Percentiles rank a stretch among this genome's conserved stretches.
Evolutionary conservation across 2,797 vertebrate genomes (phyloP).

Genomic region (Tapirus indicus): DNA sequence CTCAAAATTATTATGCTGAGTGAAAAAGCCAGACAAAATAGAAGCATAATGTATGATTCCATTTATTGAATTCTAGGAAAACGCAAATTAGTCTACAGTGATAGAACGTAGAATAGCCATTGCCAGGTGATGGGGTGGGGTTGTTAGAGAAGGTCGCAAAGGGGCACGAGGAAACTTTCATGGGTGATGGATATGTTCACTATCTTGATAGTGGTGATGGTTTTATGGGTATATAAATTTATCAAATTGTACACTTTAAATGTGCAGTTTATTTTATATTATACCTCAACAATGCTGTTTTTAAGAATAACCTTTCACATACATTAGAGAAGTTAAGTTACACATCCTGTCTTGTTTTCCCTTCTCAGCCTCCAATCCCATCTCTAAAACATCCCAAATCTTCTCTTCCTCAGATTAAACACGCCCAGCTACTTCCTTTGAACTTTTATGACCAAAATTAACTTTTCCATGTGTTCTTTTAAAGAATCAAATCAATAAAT

Average conservation of each 20-base stretch:
- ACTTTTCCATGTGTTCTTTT: background rate
- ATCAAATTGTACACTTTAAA: background rate
- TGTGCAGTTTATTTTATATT: background rate
- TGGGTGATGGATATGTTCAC: background rate
- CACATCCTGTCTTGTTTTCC: background rate
- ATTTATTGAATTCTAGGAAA: constrained; percentile 14
- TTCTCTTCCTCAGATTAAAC: constrained; percentile 44
- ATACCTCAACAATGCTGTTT: background rate
- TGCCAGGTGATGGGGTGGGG: background rate
- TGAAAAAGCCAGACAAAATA: constrained; percentile 6
- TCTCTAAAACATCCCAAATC: background rate
- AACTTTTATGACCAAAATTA: constrained; percentile 57
- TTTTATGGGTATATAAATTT: constrained; percentile 43
- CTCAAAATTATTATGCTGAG: constrained; percentile 37
- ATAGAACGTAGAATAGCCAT: background rate
- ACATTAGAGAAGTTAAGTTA: constrained; percentile 1
- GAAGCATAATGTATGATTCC: background rate
- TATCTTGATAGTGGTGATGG: background rate
- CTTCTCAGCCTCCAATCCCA: background rate
- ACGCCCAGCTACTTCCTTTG: constrained; percentile 52
- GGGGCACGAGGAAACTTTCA: background rate
- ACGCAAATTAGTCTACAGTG: constrained; percentile 24
- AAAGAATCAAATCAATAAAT: constrained; percentile 54
- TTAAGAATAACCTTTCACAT: constrained; percentile 41
- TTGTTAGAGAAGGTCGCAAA: background rate